Evolutionary conservation across 2,113 vertebrate genomes (phyloP).

Genomic region (Lanius collurio): DNA sequence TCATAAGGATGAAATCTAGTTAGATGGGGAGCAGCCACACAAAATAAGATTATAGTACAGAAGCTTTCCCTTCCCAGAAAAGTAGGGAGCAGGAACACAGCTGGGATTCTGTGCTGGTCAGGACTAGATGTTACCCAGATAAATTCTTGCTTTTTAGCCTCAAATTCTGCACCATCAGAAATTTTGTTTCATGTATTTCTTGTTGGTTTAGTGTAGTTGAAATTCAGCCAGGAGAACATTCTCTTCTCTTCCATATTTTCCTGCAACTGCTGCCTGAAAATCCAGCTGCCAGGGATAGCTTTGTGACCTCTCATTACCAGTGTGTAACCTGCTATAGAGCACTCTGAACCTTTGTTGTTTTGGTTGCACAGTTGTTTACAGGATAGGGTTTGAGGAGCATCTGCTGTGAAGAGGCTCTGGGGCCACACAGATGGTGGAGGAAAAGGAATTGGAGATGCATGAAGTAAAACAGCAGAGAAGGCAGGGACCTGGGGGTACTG

Average conservation of each 20-base stretch:
- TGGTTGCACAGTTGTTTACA: not conserved
- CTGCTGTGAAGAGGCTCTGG: not conserved
- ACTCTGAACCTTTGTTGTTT: not conserved
- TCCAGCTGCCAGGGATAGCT: not conserved
- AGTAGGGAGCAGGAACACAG: not conserved
- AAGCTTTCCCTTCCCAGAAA: not conserved
- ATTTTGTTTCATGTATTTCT: not conserved
- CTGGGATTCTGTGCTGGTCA: not conserved
- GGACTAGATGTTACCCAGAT: not conserved
- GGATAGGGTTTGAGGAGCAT: not conserved
- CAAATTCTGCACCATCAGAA: not conserved
- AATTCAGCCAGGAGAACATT: not conserved
- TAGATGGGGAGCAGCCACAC: not conserved
- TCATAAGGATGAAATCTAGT: not conserved
- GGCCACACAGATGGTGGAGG: not conserved
- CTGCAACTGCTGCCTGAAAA: not conserved
- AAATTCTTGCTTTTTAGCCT: not conserved
- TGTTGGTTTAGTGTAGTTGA: not conserved
- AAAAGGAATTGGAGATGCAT: not conserved
- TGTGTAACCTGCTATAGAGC: fast-evolving
- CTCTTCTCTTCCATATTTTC: not conserved
- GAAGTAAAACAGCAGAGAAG: not conserved
- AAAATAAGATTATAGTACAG: not conserved
- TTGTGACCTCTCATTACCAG: not conserved
- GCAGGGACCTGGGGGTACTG: not conserved